phyloP scores from a whole-genome alignment of 2,113 vertebrate genomes.

The Leuciscus idus region DNA sequence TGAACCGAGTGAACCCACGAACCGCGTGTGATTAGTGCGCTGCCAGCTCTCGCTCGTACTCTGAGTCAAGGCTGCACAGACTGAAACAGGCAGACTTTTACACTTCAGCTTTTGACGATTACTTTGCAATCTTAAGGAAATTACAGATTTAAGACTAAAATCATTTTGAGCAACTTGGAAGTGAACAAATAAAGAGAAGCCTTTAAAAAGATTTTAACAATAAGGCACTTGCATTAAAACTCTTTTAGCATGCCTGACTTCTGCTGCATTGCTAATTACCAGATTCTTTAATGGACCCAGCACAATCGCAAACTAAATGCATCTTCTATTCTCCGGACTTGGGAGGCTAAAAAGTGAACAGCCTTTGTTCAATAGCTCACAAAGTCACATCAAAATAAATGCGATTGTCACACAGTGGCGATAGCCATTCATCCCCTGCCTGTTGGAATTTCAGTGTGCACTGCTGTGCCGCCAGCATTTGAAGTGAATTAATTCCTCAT shows the following conservation, averaged over 20 bases:
- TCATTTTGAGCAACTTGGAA: slow-evolving; percentile 18
- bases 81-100: slow-evolving; percentile 43
- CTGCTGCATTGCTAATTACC: slow-evolving; percentile 69
- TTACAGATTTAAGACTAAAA: slow-evolving; percentile 36
- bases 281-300: slow-evolving; percentile 58
- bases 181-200: not conserved
- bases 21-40: slow-evolving; percentile 43
- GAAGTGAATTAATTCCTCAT: slow-evolving; percentile 24
- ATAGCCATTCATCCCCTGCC: slow-evolving; percentile 41
- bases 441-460: slow-evolving; percentile 45
- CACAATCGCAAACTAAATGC: slow-evolving; percentile 69
- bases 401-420: slow-evolving; percentile 36
- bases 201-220: slow-evolving; percentile 52
- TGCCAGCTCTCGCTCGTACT: slow-evolving; percentile 41
- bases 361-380: slow-evolving; percentile 60
- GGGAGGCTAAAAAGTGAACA: slow-evolving; percentile 60
- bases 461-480: slow-evolving; percentile 31
- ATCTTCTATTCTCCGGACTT: slow-evolving; percentile 55
- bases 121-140: slow-evolving; percentile 6
- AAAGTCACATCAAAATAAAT: slow-evolving; percentile 59
- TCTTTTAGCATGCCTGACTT: slow-evolving; percentile 63
- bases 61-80: slow-evolving; percentile 53
- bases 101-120: slow-evolving; percentile 24
- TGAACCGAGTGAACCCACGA: slow-evolving; percentile 59
- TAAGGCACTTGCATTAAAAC: slow-evolving; percentile 53